Percentiles rank a stretch among this genome's conserved stretches.
phyloP scores from a whole-genome alignment of 2,888 invertebrate genomes.

The Zaprionus obscuricornis region DNA sequence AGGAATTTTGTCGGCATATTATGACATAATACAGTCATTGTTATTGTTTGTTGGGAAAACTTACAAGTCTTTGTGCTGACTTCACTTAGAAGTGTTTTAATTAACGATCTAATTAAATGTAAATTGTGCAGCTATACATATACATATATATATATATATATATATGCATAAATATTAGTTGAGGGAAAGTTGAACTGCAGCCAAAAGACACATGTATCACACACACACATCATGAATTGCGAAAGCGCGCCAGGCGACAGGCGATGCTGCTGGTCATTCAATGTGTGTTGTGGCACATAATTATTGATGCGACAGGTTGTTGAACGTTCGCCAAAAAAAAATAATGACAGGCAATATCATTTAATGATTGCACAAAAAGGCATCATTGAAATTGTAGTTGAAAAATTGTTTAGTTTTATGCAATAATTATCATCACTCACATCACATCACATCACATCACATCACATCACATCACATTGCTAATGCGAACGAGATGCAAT shows the following conservation, averaged over 20 bases:
- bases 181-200: constrained; percentile 32
- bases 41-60: constrained; percentile 21
- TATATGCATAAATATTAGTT: constrained; percentile 18
- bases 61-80: constrained; percentile 3
- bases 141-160: constrained; percentile 6
- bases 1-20: constrained; percentile 27
- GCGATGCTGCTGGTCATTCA: too few relatives aligned
- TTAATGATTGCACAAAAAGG: neutral
- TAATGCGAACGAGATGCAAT: too few relatives aligned
- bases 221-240: too few relatives aligned
- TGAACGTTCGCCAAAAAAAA: constrained; percentile 45
- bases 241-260: constrained; percentile 8
- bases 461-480: too few relatives aligned
- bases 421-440: too few relatives aligned
- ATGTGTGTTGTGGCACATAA: too few relatives aligned
- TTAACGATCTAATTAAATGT: constrained; percentile 58
- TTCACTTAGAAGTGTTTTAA: constrained; percentile 50
- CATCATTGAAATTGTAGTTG: too few relatives aligned
- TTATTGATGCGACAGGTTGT: constrained; percentile 31
- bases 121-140: too few relatives aligned
- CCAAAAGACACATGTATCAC: constrained; percentile 18
- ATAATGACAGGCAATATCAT: constrained; percentile 4
- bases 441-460: too few relatives aligned
- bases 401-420: too few relatives aligned
- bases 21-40: constrained; percentile 62